A percentile compares a stretch with the other conserved stretches of the same genome.
Evolutionary conservation across 2,797 vertebrate species (phyloP).

Genomic region (Zalophus californianus): DNA sequence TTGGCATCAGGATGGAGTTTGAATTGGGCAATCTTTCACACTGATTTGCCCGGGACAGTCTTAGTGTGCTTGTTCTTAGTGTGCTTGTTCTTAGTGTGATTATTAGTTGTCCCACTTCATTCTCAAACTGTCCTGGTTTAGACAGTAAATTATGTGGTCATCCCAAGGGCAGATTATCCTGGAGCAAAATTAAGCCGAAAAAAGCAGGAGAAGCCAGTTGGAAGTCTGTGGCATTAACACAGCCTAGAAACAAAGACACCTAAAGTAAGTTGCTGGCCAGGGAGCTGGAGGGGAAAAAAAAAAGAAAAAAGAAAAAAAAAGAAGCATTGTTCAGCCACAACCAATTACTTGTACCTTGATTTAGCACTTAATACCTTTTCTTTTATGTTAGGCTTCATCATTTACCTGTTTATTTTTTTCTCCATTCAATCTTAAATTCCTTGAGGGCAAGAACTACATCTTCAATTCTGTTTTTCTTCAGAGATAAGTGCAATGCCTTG

Average conservation of each 20-base stretch:
- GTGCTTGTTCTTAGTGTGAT: neutral
- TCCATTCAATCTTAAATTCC: neutral
- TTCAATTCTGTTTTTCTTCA: neutral
- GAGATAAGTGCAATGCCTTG: neutral
- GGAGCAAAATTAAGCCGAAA: neutral
- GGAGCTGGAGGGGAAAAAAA: neutral
- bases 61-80: neutral
- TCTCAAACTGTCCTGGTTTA: neutral
- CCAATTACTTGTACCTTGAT: neutral
- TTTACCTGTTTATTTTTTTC: neutral
- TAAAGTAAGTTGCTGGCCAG: neutral
- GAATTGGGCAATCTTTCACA: neutral
- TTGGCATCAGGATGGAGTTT: neutral
- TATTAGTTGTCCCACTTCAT: neutral
- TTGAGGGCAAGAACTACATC: neutral
- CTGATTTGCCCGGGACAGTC: neutral
- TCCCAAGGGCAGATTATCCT: neutral
- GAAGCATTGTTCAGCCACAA: neutral
- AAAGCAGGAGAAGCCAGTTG: neutral
- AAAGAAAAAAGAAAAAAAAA: neutral
- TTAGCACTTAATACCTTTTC: neutral
- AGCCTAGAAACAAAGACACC: neutral
- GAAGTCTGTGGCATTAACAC: neutral
- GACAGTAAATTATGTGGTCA: neutral
- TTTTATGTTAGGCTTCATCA: neutral